Base-by-base conservation (phyloP, 2,113 vertebrate species). In the Nannobrachium achirus region DNA sequence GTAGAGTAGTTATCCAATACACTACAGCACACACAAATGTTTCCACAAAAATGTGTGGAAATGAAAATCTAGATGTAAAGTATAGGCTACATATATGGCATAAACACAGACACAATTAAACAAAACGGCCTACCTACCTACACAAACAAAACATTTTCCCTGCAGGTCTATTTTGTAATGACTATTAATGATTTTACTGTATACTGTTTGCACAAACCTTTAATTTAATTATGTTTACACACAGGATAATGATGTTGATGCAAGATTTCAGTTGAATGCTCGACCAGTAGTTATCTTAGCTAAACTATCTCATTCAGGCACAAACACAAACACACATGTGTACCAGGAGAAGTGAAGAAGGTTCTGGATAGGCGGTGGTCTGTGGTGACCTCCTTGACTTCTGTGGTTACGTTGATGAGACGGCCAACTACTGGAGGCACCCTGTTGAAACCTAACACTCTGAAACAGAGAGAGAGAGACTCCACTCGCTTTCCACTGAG, bases 381-480 rank as follows among this genome's bases (percentile, higher is more conserved):
- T 0, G 91, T 95, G 25, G 95, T 95, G 66, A 94, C 88, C 48
- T 95, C 92, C 76, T 89, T 86, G 64, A 97, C 92, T 64, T 97
- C 95, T 59, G 86, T 86, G 0, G 90, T 93, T 72, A 94, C 80
- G 16, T 95, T 94, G 71, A 96, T 71, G 63, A 94, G 88, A 69
- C 93, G 89, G 3, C 95, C 95, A 39, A 94, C 85, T 44, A 90
- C 94, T 0, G 93, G 94, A 2, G 94, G 95, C 10, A 95, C 89
- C 66, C 95, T 87, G 13, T 94, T 90, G 63, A 96, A 98, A 75
- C 93, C 95, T 77, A 95, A 75, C 45, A 96, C 79, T 81, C 94
- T 95, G 72, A 61, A 14, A 61, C 3, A 8, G 6, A 14, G 16
- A 40, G 16, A 33, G 46, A 15, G 38, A 8, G 20, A n/a, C n/a